Conservation (phyloP, 2,113 vertebrate species). For the Oophaga pumilio region DNA sequence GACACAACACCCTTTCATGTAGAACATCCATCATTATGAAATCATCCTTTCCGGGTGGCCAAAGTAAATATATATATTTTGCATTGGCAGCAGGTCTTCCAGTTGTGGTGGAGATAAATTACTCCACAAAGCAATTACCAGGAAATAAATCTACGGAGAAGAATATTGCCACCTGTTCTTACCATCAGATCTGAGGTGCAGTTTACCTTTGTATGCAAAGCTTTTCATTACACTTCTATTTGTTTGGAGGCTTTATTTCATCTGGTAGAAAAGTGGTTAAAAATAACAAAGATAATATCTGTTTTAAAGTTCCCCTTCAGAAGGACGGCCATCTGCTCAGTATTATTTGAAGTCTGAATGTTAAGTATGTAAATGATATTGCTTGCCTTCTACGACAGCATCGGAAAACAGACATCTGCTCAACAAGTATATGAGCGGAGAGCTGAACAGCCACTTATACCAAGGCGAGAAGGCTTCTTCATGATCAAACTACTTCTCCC, state of each 20-base stretch:
- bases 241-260: slow-evolving; percentile 1
- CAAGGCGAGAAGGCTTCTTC: background rate
- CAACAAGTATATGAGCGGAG: slow-evolving; percentile 34
- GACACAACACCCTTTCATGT: too few relatives aligned
- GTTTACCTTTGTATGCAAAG: slow-evolving; percentile 25
- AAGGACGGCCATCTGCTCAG: slow-evolving; percentile 46
- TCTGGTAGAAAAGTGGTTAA: slow-evolving; percentile 41
- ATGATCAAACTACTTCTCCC: slow-evolving; percentile 3
- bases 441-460: slow-evolving; percentile 2
- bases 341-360: slow-evolving; percentile 53
- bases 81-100: background rate
- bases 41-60: background rate
- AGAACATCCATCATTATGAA: background rate
- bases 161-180: slow-evolving; percentile 21
- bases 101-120: background rate
- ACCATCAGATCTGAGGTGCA: background rate
- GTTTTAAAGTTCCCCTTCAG: slow-evolving; percentile 33
- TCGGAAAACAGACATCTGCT: slow-evolving; percentile 51
- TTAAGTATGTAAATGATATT: slow-evolving; percentile 47
- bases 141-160: background rate
- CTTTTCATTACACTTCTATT: slow-evolving; percentile 12
- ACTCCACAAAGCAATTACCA: background rate
- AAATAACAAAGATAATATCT: slow-evolving; percentile 34
- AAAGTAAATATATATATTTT: background rate
- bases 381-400: slow-evolving; percentile 22